phyloP scores from a whole-genome alignment of 2,888 invertebrate genomes.

The Chouioia cunea region DNA sequence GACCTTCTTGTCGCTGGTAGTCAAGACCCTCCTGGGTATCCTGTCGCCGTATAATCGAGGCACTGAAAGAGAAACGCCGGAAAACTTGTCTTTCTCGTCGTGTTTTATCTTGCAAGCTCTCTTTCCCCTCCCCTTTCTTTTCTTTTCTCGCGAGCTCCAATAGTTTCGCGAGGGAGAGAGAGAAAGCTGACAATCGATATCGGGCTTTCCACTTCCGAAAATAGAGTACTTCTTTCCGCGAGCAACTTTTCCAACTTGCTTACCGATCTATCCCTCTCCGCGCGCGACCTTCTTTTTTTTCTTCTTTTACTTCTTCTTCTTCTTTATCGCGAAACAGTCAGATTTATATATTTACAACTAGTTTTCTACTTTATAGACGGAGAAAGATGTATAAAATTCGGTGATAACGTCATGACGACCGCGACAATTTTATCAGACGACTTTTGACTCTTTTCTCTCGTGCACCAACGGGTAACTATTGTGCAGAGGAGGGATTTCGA shows the following conservation, averaged over 20 bases:
- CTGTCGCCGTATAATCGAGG: constrained; percentile 73
- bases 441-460: neutral
- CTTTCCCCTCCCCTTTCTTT: neutral
- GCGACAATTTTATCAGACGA: neutral
- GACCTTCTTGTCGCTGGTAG: constrained; percentile 73
- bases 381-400: constrained; percentile 13
- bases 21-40: constrained; percentile 72
- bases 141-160: constrained; percentile 13
- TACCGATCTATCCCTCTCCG: constrained; percentile 13
- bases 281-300: constrained; percentile 1
- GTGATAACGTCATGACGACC: constrained; percentile 13
- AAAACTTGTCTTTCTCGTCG: constrained; percentile 23
- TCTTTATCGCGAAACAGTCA: neutral
- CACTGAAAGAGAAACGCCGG: constrained; percentile 64
- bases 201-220: constrained; percentile 43
- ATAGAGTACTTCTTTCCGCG: constrained; percentile 37
- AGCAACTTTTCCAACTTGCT: constrained; percentile 44
- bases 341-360: constrained; percentile 17
- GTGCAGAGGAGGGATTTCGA: neutral
- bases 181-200: constrained; percentile 44
- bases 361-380: neutral
- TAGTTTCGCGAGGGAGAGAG: constrained; percentile 1
- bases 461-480: neutral
- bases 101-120: constrained; percentile 3
- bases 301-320: neutral